Conservation (phyloP, 2,113 vertebrate genomes). For the Zosterops hypoxanthus region DNA sequence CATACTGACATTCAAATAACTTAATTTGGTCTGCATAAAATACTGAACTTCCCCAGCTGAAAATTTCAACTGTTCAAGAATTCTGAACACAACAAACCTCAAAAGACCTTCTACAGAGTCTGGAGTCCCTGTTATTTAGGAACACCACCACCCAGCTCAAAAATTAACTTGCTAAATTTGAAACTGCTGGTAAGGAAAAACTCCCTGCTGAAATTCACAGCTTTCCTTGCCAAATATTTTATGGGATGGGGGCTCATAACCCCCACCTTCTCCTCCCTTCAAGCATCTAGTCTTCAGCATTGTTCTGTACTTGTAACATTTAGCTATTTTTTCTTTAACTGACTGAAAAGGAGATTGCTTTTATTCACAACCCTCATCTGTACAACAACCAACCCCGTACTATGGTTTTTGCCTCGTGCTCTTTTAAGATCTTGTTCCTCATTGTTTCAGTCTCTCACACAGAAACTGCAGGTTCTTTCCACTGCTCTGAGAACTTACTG, state of each 20-base stretch:
- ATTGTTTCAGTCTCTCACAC: neutral
- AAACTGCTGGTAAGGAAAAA: neutral
- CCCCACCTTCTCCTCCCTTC: neutral
- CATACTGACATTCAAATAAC: neutral
- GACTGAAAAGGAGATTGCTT: neutral
- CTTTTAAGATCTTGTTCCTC: neutral
- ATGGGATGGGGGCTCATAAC: neutral
- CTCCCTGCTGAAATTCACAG: neutral
- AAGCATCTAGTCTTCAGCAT: neutral
- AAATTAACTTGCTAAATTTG: neutral
- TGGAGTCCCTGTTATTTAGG: neutral
- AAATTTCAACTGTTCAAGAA: neutral
- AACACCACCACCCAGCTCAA: neutral
- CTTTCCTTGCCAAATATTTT: neutral
- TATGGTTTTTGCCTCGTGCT: neutral
- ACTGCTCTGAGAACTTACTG: neutral
- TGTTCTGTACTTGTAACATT: neutral
- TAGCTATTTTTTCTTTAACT: neutral
- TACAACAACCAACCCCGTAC: neutral
- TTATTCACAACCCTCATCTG: neutral
- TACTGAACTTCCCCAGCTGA: neutral
- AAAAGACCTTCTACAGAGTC: neutral
- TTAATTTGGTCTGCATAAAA: neutral
- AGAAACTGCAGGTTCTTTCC: neutral
- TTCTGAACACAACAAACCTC: neutral